Conservation (phyloP, 2,113 vertebrate genomes). For the Erythrocebus patas region DNA sequence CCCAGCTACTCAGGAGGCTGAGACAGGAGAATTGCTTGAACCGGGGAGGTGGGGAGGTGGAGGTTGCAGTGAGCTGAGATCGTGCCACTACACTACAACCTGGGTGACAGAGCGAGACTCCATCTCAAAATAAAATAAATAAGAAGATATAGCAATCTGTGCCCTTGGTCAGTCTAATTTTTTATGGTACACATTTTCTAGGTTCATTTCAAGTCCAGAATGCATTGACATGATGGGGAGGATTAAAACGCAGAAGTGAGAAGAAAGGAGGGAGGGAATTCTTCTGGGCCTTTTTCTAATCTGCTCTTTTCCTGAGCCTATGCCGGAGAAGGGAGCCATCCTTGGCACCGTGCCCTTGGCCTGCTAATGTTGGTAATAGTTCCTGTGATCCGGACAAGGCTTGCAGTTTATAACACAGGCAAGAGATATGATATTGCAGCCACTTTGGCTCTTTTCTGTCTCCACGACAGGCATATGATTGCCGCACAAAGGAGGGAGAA, state of each 20-base stretch:
- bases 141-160: neutral
- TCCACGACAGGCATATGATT: neutral
- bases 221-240: too few species aligned
- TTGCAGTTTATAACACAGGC: neutral
- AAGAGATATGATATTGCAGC: neutral
- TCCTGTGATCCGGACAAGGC: slow-evolving; percentile 18
- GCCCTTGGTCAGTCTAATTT: neutral
- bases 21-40: too few species aligned
- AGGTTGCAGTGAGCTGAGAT: too few species aligned
- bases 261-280: neutral
- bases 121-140: too few species aligned
- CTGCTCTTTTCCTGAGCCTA: neutral
- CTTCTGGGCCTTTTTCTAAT: neutral
- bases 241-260: fast-evolving
- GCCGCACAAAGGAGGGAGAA: neutral
- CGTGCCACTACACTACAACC: too few species aligned
- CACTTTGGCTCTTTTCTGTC: slow-evolving; percentile 37
- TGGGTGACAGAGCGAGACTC: too few species aligned
- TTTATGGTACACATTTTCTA: neutral
- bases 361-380: slow-evolving; percentile 13
- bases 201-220: neutral
- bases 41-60: too few species aligned
- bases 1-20: too few species aligned
- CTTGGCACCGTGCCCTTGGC: neutral
- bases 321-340: neutral